Percentiles rank a stretch among this genome's conserved stretches.
These are phyloP conservation scores for Pasiphila rectangulata DNA, from an alignment of 2,888 invertebrate genomes.

Conservation along the genomic window DNA sequence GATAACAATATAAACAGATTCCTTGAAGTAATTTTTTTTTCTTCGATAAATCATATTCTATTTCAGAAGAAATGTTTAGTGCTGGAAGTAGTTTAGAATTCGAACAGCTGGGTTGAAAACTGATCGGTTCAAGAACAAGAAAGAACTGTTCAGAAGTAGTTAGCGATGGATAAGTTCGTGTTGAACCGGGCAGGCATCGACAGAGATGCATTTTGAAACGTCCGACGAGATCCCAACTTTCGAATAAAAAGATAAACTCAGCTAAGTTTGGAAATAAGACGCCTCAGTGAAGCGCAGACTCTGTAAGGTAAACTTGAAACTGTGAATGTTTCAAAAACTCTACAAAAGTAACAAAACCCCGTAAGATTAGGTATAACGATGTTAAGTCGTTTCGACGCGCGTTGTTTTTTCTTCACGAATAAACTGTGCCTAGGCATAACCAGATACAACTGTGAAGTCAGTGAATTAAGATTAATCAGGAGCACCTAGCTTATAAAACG, in stretches of 20 bases:
- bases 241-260: constrained; percentile 30
- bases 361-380: no score
- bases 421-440: no score
- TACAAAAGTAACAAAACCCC: no score
- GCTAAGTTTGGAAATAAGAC: constrained; percentile 20
- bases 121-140: constrained; percentile 49
- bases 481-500: no score
- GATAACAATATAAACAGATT: no score
- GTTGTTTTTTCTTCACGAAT: no score
- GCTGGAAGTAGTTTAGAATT: constrained; percentile 12
- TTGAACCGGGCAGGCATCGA: constrained; percentile 50
- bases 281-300: constrained; percentile 1
- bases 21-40: constrained; percentile 6
- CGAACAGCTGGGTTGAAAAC: constrained; percentile 49
- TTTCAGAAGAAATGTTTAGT: constrained; percentile 8
- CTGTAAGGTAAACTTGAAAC: no score
- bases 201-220: constrained; percentile 51
- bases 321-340: no score
- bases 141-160: constrained; percentile 58
- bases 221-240: constrained; percentile 36
- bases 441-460: no score
- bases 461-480: no score
- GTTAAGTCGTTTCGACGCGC: no score
- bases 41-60: constrained; percentile 28
- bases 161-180: constrained; percentile 57